Base-by-base conservation (phyloP, 2,797 vertebrate species). In the Onychomys arenicola region DNA sequence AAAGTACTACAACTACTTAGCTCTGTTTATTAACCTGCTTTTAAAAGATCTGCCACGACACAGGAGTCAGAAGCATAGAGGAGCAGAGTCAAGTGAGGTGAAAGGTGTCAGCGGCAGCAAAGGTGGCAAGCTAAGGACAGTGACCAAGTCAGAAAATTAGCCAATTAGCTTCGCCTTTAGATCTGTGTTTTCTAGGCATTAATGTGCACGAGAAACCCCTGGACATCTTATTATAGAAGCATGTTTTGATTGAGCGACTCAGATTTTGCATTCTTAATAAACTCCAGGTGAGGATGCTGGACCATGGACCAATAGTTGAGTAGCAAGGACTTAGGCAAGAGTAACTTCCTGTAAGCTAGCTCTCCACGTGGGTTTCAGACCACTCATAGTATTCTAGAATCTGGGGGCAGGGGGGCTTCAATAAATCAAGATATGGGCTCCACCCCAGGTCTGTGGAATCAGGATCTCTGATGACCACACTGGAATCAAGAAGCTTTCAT, bases 21-120 rank as follows among this genome's bases (percentile, higher is more conserved):
- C 84, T 85, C 91, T 91, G 37, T 89, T 89, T 63, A 84, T 61
- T 71, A 95, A 63, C 89, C 86, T 86, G 37, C 52, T 82, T 78
- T 69, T 71, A 37, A 95, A 52, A 91, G 80, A 84, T 75, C 80
- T 96, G n/a, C 49, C 29, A 27, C 29, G 75, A 81, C 34, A 87
- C 43, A 65, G 82, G 65, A 94, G 75, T 61, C 75, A 83, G 78
- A 91, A 92, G 94, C 80, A 89, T 77, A 46, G 84, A 81, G 52
- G 63, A 92, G 73, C 77, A 63, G 71, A 90, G 76, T n/a, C 86
- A 78, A 91, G 12, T 40, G 75, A 93, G 40, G 69, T 81, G 82
- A 43, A 82, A 93, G 80, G 8, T 89, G 13, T 88, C 88, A 90
- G 84, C 29, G 63, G 9, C 1, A 65, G 52, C 78, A 83, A 55